A percentile compares a stretch with the other conserved stretches of the same genome.
These are phyloP conservation scores for Perithous albicinctus DNA, from an alignment of 2,888 invertebrate species.

Conservation along the genomic window DNA sequence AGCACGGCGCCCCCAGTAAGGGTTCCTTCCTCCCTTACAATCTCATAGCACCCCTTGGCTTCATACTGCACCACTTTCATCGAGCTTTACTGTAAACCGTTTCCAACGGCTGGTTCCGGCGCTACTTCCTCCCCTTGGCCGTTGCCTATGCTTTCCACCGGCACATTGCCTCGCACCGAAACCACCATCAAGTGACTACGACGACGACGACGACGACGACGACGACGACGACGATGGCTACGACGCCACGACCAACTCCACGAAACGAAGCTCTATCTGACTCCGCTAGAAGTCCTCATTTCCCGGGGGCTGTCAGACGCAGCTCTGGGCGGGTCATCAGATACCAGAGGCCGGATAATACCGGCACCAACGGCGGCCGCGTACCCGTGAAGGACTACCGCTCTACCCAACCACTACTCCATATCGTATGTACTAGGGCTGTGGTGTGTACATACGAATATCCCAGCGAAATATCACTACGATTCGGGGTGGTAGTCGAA, in stretches of 20 bases:
- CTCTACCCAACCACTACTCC: constrained; percentile 6
- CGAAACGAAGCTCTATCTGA: constrained; percentile 60
- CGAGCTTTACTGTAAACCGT: constrained; percentile 49
- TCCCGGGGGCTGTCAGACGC: constrained; percentile 83
- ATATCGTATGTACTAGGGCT: not conserved
- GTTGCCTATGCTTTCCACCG: constrained; percentile 69
- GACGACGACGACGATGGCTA: too few species aligned
- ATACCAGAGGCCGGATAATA: constrained; percentile 81
- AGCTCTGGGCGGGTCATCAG: constrained; percentile 83
- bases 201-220: too few species aligned
- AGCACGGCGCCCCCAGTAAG: constrained; percentile 38
- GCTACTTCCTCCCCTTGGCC: constrained; percentile 62
- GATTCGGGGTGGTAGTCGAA: not conserved
- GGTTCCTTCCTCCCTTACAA: constrained; percentile 32
- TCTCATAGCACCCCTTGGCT: constrained; percentile 39
- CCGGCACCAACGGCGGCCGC: constrained; percentile 67
- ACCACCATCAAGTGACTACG: constrained; percentile 27
- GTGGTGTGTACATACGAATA: constrained; percentile 13
- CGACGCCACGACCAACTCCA: constrained; percentile 63
- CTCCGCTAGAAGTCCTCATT: constrained; percentile 80
- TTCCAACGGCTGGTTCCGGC: constrained; percentile 54
- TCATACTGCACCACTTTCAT: constrained; percentile 46
- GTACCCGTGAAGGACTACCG: constrained; percentile 36
- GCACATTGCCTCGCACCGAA: constrained; percentile 64
- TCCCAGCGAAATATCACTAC: constrained; percentile 32